Conservation (phyloP, 2,113 vertebrate species). For the Onychostoma macrolepis region DNA sequence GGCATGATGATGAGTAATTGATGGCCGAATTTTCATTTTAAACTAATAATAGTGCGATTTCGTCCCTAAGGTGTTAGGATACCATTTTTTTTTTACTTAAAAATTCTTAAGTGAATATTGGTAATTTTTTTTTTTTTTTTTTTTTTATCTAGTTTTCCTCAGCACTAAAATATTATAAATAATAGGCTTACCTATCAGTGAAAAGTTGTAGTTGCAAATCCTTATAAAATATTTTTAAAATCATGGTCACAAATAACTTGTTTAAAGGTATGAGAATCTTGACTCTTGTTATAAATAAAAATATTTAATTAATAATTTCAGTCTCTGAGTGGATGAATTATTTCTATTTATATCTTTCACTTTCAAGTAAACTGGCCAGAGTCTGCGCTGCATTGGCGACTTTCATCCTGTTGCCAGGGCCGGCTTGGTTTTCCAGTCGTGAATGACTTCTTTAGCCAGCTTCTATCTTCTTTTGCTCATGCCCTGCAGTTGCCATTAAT, state of each 20-base stretch:
- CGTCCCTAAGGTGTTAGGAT: no score
- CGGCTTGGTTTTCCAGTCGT: constrained; percentile 10
- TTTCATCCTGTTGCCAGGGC: constrained; percentile 41
- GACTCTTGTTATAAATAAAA: not conserved
- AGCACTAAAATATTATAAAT: not conserved
- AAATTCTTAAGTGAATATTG: not conserved
- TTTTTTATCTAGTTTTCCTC: not conserved
- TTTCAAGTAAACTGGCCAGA: not conserved
- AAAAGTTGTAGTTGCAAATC: not conserved
- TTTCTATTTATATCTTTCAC: constrained; percentile 8
- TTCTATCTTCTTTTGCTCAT: not conserved
- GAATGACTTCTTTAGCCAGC: constrained; percentile 51
- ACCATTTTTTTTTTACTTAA: not conserved
- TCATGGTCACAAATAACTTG: not conserved
- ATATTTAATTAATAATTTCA: not conserved
- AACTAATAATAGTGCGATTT: no score
- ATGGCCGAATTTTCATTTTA: no score
- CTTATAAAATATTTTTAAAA: not conserved
- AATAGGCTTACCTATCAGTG: not conserved
- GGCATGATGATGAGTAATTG: no score
- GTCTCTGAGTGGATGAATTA: not conserved
- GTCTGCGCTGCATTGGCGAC: not conserved
- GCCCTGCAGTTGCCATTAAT: constrained; percentile 56
- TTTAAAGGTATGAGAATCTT: not conserved
- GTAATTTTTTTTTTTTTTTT: no score